Base-by-base conservation (phyloP, 2,888 invertebrate species). In the Melinaea menophilus region DNA sequence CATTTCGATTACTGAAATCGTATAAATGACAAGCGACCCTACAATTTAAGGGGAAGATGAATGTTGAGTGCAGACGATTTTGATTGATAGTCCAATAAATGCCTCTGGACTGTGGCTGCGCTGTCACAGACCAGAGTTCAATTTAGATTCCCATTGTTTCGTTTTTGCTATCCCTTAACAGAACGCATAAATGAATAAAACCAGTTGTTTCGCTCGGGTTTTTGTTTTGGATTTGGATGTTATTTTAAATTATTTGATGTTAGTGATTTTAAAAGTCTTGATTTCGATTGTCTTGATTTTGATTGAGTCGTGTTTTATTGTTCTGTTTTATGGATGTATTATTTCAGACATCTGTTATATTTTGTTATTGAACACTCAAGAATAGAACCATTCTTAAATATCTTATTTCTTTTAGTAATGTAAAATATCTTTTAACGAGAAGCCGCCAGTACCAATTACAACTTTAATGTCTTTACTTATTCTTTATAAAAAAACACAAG, bases 141-240 rank as follows among this genome's bases (percentile, higher is more conserved):
- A 88, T 88, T 88, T 85, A 70, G 77, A 75, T 73, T 78, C 80
- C 76, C 74, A 78, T 77, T 80, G 80, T 81, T 80, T 84, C 80
- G 80, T 84, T 85, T 86, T 85, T 85, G 77, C 79, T 79, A 77
- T 79, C 78, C 77, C 78, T 81, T 81, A 78, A 78, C 82, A 75
- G 77, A 78, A 78, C 76, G 85, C 80, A 84, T 85, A 86, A 86
- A 86, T 86, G 82, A 74, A 77, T 77, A 85, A 85, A 82, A 79
- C 80, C 79, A 80, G 83, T 82, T 82, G 82, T 83, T 76, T 78
- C 9, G 51, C n/a, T 51, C 51, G 31, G 51, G 51, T 51, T 84
- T 82, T 80, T 80, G 76, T 79, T 81, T 73, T 77, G 76, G 78
- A 76, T 79, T 76, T 72, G 73, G 78, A 77, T 82, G 59, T 69